phyloP scores from a whole-genome alignment of 2,113 vertebrate species.

The Brienomyrus longianalis region DNA sequence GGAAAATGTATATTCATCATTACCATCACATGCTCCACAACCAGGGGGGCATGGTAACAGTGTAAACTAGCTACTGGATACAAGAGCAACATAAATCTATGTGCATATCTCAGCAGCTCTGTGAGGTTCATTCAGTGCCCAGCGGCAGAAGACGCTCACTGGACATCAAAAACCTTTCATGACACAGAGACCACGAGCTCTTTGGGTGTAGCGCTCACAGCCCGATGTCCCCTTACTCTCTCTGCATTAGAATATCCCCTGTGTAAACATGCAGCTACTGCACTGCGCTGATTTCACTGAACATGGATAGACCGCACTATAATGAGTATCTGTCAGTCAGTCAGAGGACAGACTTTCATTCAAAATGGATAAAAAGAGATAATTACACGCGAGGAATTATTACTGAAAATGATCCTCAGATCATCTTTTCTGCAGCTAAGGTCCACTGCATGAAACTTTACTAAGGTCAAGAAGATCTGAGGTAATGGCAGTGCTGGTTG shows the following conservation, averaged over 20 bases:
- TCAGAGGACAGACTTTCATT: background rate
- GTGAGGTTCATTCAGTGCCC: background rate
- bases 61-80: background rate
- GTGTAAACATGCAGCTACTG: background rate
- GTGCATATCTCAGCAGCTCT: background rate
- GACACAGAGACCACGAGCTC: background rate
- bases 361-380: background rate
- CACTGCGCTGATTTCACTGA: background rate
- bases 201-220: background rate
- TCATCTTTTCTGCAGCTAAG: background rate
- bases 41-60: background rate
- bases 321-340: background rate
- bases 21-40: background rate
- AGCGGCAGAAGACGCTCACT: background rate
- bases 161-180: background rate
- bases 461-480: background rate
- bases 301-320: background rate
- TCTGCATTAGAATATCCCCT: background rate
- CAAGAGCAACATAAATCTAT: background rate
- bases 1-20: background rate
- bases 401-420: background rate
- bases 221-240: background rate
- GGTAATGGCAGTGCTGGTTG: background rate
- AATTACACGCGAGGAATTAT: background rate
- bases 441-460: background rate